Percentiles rank a stretch among this genome's conserved stretches.
These are phyloP conservation scores for Aphelinus atriplicis DNA, from an alignment of 1,140 invertebrate species.

Conservation along the genomic window DNA sequence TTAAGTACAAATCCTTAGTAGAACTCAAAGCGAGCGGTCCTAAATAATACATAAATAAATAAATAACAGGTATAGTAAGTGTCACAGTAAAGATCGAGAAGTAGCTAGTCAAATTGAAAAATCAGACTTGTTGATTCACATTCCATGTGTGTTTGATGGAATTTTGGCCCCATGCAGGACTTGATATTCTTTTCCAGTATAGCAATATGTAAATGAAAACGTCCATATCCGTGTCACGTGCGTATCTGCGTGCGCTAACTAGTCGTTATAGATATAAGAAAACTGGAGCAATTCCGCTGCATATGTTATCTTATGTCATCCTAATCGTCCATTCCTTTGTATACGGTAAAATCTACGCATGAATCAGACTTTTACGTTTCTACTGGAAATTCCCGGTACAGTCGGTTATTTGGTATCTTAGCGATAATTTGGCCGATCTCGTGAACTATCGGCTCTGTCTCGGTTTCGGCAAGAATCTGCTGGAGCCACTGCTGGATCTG, in stretches of 20 bases:
- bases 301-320: constrained; percentile 26
- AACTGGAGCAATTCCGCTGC: constrained; percentile 29
- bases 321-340: background rate
- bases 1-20: constrained; percentile 32
- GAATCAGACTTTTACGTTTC: constrained; percentile 65
- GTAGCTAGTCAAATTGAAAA: constrained; percentile 42
- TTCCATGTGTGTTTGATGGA: constrained; percentile 46
- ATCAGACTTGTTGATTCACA: constrained; percentile 57
- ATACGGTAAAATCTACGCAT: background rate
- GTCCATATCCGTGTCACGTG: background rate
- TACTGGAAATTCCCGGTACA: constrained; percentile 66
- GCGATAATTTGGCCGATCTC: constrained; percentile 47
- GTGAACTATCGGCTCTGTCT: constrained; percentile 66
- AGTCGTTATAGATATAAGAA: constrained; percentile 34
- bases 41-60: constrained; percentile 35
- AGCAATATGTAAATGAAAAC: constrained; percentile 33
- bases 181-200: constrained; percentile 38
- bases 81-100: background rate
- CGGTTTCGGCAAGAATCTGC: constrained; percentile 68
- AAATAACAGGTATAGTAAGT: constrained; percentile 15
- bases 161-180: constrained; percentile 50
- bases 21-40: constrained; percentile 1
- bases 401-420: constrained; percentile 63
- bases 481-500: constrained; percentile 70
- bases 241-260: background rate